These are phyloP conservation scores for Sylvia atricapilla DNA, from an alignment of 2,113 vertebrate genomes.

Conservation along the genomic window DNA sequence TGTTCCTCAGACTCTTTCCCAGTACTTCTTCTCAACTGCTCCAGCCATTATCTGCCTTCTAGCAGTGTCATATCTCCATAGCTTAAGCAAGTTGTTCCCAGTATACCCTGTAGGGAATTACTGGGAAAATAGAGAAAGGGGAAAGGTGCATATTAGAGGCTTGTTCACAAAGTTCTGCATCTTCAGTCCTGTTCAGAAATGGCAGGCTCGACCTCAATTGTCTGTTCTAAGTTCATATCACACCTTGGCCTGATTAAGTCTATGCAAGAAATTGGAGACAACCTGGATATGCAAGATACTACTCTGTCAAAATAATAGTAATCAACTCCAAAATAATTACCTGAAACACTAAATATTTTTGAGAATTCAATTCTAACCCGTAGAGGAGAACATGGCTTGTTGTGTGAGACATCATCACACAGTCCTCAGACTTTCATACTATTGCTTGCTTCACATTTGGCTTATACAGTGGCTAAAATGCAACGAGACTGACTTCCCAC, in stretches of 20 bases:
- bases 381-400: background rate
- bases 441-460: background rate
- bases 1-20: background rate
- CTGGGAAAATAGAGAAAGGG: background rate
- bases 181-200: background rate
- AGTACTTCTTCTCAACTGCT: background rate
- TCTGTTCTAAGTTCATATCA: background rate
- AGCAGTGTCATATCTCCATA: background rate
- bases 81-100: background rate
- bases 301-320: background rate
- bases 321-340: background rate
- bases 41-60: background rate
- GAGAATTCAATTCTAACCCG: background rate
- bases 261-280: background rate
- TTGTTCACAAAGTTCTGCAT: background rate
- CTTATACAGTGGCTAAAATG: background rate
- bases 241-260: background rate
- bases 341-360: background rate
- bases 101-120: background rate
- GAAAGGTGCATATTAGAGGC: background rate
- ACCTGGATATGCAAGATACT: background rate
- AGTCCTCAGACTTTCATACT: background rate
- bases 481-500: background rate
- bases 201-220: background rate
- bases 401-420: background rate